These are phyloP conservation scores for Psylliodes chrysocephalus DNA, from an alignment of 2,888 invertebrate genomes.

Conservation along the genomic window DNA sequence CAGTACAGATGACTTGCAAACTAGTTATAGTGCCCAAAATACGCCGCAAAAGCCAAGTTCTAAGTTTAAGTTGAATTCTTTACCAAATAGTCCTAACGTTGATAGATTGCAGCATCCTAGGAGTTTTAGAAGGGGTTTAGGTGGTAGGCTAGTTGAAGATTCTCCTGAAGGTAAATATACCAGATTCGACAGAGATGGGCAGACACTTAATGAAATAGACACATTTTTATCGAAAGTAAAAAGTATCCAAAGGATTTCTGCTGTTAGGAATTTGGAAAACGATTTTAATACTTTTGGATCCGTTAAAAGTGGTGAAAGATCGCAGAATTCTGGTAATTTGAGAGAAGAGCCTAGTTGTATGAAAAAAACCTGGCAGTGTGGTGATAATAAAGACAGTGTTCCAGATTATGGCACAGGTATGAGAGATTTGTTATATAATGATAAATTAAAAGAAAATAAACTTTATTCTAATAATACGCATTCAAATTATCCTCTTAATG, in stretches of 20 bases:
- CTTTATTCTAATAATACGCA: too few species aligned
- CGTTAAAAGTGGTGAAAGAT: not conserved
- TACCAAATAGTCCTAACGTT: slow-evolving; percentile 56
- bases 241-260: slow-evolving; percentile 53
- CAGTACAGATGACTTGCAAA: slow-evolving; percentile 54
- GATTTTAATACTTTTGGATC: slow-evolving; percentile 46
- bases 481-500: too few species aligned
- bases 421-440: slow-evolving; percentile 50
- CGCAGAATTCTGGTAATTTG: not conserved
- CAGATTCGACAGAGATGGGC: slow-evolving; percentile 33
- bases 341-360: slow-evolving; percentile 46
- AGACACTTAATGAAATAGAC: slow-evolving; percentile 56
- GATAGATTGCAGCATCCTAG: slow-evolving; percentile 44
- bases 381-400: slow-evolving; percentile 59
- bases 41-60: slow-evolving; percentile 61
- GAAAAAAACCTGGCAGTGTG: slow-evolving; percentile 52
- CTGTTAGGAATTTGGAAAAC: slow-evolving; percentile 52
- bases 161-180: slow-evolving; percentile 26
- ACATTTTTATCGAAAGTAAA: slow-evolving; percentile 60
- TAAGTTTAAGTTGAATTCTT: slow-evolving; percentile 55
- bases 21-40: slow-evolving; percentile 56
- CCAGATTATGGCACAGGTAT: slow-evolving; percentile 61
- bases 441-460: slow-evolving; percentile 20
- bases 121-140: slow-evolving; percentile 18
- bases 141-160: slow-evolving; percentile 26